phyloP scores from a whole-genome alignment of 2,113 vertebrate species.

The Solea senegalensis region DNA sequence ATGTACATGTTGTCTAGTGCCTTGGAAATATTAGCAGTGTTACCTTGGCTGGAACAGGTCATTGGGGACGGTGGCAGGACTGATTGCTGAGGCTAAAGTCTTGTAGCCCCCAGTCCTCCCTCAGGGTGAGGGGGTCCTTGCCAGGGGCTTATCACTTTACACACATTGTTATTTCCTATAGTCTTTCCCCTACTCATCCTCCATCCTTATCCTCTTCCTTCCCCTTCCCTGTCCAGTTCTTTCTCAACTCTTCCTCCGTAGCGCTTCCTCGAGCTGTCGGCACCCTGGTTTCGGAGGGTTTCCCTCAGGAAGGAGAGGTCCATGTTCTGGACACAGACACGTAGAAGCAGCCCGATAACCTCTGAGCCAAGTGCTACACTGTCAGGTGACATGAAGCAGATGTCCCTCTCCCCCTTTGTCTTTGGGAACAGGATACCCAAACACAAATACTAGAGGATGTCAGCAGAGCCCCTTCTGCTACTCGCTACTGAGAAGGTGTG shows the following conservation, averaged over 20 bases:
- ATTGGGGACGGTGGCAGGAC: slow-evolving; percentile 43
- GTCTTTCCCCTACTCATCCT: slow-evolving; percentile 33
- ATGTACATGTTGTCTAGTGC: slow-evolving; percentile 16
- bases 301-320: slow-evolving; percentile 69
- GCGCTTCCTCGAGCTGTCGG: slow-evolving; percentile 70
- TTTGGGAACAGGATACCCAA: slow-evolving; percentile 64
- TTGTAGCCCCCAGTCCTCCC: slow-evolving; percentile 63
- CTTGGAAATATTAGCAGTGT: neutral
- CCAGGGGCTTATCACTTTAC: slow-evolving; percentile 68
- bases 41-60: slow-evolving; percentile 25
- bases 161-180: slow-evolving; percentile 67
- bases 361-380: slow-evolving; percentile 61
- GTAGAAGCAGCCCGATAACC: slow-evolving; percentile 77
- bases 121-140: slow-evolving; percentile 50
- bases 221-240: slow-evolving; percentile 12
- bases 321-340: slow-evolving; percentile 71
- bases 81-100: slow-evolving; percentile 57
- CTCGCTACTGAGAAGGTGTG: slow-evolving; percentile 24
- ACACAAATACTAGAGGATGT: slow-evolving; percentile 41
- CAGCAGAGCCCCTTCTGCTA: slow-evolving; percentile 16
- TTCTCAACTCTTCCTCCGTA: slow-evolving; percentile 26
- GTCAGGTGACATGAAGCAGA: slow-evolving; percentile 79
- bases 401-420: slow-evolving; percentile 68
- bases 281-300: slow-evolving; percentile 61
- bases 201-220: slow-evolving; percentile 35